phyloP scores from a whole-genome alignment of 1,140 invertebrate genomes.

The Drosophila gunungcola region DNA sequence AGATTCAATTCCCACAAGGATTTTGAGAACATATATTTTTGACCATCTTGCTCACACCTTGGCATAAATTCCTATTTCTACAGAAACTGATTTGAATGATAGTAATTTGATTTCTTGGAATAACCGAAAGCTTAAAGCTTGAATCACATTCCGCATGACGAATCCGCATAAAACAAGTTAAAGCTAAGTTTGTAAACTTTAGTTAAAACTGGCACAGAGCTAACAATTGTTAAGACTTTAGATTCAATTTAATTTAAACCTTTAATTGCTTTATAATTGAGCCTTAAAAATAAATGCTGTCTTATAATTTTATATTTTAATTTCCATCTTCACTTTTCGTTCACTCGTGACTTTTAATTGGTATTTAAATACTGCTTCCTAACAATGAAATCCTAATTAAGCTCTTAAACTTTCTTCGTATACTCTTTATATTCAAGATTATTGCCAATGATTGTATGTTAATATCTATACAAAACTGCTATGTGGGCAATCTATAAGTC shows the following conservation, averaged over 20 bases:
- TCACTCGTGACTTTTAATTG: not conserved
- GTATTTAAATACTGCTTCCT: conserved; percentile 4
- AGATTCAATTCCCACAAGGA: conserved; percentile 34
- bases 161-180: conserved; percentile 5
- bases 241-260: no score
- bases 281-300: no score
- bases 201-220: not conserved
- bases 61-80: conserved; percentile 14
- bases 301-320: no score
- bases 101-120: conserved; percentile 36
- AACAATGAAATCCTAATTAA: conserved; percentile 39
- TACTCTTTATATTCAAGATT: not conserved
- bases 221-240: no score
- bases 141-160: conserved; percentile 11
- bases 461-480: conserved; percentile 25
- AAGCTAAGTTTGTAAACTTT: not conserved
- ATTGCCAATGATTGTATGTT: conserved; percentile 17
- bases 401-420: conserved; percentile 36
- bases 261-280: no score
- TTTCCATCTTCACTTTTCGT: not conserved
- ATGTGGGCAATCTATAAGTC: conserved; percentile 30
- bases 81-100: conserved; percentile 35
- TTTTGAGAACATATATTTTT: conserved; percentile 23
- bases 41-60: conserved; percentile 20
- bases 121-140: not conserved